Base-by-base conservation (phyloP, 92 coral and sea anemone species). In the Chrysogorgia sp. region DNA sequence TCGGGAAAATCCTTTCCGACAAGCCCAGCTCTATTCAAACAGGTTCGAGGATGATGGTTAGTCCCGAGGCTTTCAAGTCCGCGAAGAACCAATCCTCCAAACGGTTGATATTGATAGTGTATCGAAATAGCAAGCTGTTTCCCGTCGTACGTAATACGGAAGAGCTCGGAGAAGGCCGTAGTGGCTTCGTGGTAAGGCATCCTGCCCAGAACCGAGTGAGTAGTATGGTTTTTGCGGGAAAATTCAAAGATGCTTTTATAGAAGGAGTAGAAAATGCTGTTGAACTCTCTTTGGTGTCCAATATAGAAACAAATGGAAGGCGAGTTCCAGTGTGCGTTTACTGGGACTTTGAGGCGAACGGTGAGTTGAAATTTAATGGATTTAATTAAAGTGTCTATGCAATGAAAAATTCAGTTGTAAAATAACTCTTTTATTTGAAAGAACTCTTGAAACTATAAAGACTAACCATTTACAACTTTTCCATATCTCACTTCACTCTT, bases 261-360 rank as follows among this genome's bases (percentile, higher is more conserved):
- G 12, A 49, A 2, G 55, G 10, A 35, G 22, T 69, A 0, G 61
- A 69, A 10, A 26, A 57, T 20, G 76, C 76, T 5, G 55, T 69
- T 0, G 59, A 69, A 23, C 23, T 69, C 9, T 45, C 4, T 13
- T 69, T 69, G 32, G 40, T 57, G 1, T 13, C 17, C 2, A 23
- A 30, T 17, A 69, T 25, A 57, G 26, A 45, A 48, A 69, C 15
- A 19, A 26, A 2, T 13, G 34, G 59, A 17, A 40, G 8, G 17
- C 32, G 1, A 14, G 34, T 22, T 55, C 70, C 87, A 15, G 34
- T 31, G 15, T 83, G 87, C 22, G 87, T 75, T 21, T 83, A 49
- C 55, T 83, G 87, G 87, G 82, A 83, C 56, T 75, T 75, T 43
- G 22, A 66, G 30, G 82, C 77, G 7, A 56, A 45, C 26, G 82